Evolutionary conservation across 2,797 vertebrate genomes (phyloP).

Genomic region (Arrhamphus sclerolepis): DNA sequence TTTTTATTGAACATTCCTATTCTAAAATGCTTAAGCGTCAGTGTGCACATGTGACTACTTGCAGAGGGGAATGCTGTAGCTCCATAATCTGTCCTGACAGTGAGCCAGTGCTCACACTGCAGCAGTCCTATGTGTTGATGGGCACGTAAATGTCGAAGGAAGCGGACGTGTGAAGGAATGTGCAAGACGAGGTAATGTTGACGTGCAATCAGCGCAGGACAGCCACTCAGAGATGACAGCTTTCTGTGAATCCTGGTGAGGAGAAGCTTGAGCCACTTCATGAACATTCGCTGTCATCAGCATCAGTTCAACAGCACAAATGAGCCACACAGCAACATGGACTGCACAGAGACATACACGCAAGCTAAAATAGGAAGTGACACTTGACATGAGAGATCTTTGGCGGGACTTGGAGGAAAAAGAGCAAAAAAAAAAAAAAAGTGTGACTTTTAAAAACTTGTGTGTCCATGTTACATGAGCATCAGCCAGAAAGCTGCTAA

Average conservation of each 20-base stretch:
- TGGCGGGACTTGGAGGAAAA: too few species aligned
- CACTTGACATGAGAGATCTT: too few species aligned
- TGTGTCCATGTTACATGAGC: too few species aligned
- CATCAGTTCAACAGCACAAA: constrained; percentile 11
- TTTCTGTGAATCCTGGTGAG: constrained; percentile 44
- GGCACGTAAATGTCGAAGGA: constrained; percentile 44
- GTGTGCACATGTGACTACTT: constrained; percentile 1
- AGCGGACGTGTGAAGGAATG: constrained; percentile 33
- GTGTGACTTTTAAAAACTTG: too few species aligned
- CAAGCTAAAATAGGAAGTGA: too few species aligned
- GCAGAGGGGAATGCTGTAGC: constrained; percentile 2
- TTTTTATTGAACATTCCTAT: neutral
- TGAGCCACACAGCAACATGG: neutral
- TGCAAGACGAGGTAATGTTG: constrained; percentile 37
- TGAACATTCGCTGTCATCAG: constrained; percentile 38
- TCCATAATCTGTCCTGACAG: constrained; percentile 39
- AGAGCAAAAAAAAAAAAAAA: too few species aligned
- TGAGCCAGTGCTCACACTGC: constrained; percentile 11
- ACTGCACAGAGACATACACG: neutral
- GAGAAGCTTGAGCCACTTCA: constrained; percentile 37
- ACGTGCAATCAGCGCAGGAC: constrained; percentile 48
- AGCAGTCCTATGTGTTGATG: neutral
- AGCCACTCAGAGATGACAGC: constrained; percentile 53
- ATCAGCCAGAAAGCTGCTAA: too few species aligned
- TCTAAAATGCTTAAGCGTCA: neutral